phyloP scores from a whole-genome alignment of 2,113 vertebrate species.

The Plestiodon gilberti region DNA sequence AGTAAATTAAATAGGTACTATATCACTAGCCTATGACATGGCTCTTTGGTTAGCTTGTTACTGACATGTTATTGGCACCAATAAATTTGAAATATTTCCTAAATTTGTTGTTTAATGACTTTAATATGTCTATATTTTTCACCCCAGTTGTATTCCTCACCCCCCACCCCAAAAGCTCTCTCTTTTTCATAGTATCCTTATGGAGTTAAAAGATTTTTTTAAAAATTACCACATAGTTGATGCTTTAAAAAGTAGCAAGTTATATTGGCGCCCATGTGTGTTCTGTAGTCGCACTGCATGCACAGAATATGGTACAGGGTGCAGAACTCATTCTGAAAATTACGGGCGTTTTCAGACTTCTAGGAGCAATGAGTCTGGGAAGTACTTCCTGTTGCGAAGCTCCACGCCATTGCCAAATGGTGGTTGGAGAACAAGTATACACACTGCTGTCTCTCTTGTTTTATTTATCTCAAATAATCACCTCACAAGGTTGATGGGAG shows the following conservation, averaged over 20 bases:
- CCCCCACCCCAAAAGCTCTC: too few relatives aligned
- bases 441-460: neutral
- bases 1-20: too few relatives aligned
- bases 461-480: neutral
- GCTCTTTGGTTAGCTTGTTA: too few relatives aligned
- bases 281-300: neutral
- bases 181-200: neutral
- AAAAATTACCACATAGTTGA: too few relatives aligned
- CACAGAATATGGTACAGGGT: neutral
- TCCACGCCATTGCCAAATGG: neutral
- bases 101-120: neutral
- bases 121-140: neutral
- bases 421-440: neutral
- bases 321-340: conserved; percentile 4
- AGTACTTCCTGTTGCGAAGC: neutral
- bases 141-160: neutral
- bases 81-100: neutral
- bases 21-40: too few relatives aligned
- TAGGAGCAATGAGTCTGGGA: neutral
- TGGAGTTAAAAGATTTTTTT: neutral
- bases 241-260: too few relatives aligned
- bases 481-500: too few relatives aligned
- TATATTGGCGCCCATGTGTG: neutral
- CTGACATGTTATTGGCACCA: neutral
- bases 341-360: conserved; percentile 11